Conservation (phyloP, 2,888 invertebrate species). For the Eupsilia transversa region DNA sequence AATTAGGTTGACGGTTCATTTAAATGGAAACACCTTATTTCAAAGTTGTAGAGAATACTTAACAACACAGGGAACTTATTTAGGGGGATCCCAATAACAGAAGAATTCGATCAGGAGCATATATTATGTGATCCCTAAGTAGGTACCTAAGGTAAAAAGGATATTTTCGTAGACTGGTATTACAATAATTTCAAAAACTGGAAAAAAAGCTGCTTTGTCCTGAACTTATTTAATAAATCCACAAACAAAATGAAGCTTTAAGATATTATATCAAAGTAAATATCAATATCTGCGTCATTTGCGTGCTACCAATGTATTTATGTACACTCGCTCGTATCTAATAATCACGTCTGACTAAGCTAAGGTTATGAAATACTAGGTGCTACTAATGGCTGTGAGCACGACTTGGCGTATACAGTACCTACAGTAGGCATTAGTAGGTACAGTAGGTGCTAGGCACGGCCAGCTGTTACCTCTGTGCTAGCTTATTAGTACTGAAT, state of each 20-base stretch:
- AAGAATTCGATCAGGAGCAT: not conserved
- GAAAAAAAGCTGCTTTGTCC: not conserved
- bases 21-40: too few species aligned
- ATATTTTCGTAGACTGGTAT: too few species aligned
- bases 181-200: not conserved
- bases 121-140: too few species aligned
- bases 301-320: slow-evolving; percentile 44
- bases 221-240: not conserved
- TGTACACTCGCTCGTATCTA: slow-evolving; percentile 42
- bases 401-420: slow-evolving; percentile 34
- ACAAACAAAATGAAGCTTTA: not conserved
- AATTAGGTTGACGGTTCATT: too few species aligned
- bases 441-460: slow-evolving; percentile 39
- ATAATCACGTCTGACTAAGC: slow-evolving; percentile 62
- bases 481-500: slow-evolving; percentile 30
- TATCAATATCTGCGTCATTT: slow-evolving; percentile 33
- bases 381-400: slow-evolving; percentile 48
- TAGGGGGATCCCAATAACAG: too few species aligned
- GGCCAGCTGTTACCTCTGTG: slow-evolving; percentile 53
- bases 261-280: not conserved
- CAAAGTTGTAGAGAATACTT: too few species aligned
- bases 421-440: slow-evolving; percentile 44
- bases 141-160: too few species aligned
- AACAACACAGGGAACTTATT: too few species aligned
- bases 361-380: slow-evolving; percentile 60